A percentile compares a stretch with the other conserved stretches of the same genome.
phyloP scores from a whole-genome alignment of 2,113 vertebrate species.

The Callithrix jacchus region DNA sequence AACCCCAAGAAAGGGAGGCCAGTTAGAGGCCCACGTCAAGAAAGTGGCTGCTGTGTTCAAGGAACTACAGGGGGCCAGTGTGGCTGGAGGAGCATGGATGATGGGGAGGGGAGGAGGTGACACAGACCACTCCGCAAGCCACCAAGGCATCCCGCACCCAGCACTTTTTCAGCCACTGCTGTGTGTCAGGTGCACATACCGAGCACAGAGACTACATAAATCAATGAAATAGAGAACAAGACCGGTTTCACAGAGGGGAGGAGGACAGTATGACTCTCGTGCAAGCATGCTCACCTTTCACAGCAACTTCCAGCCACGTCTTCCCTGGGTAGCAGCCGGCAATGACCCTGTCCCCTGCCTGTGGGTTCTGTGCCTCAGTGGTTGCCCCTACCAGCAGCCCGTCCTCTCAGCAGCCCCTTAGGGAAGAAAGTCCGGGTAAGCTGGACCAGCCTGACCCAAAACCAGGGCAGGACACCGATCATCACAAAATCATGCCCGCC shows the following conservation, averaged over 20 bases:
- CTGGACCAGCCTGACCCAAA: not conserved
- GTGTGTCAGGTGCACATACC: accelerated
- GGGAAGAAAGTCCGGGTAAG: not conserved
- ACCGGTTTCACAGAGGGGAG: not conserved
- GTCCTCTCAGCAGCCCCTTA: too few relatives aligned
- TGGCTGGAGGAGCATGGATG: not conserved
- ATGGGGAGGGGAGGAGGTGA: not conserved
- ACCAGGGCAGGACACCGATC: not conserved
- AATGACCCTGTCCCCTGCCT: not conserved
- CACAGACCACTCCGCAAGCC: not conserved
- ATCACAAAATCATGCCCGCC: not conserved
- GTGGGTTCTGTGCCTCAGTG: not conserved
- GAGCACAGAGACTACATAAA: not conserved
- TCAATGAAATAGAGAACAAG: not conserved
- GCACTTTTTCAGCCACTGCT: accelerated
- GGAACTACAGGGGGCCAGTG: not conserved
- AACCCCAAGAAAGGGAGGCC: not conserved
- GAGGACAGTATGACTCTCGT: not conserved
- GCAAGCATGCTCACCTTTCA: not conserved
- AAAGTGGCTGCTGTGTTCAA: not conserved
- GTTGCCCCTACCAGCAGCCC: not conserved
- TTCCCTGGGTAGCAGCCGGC: too few relatives aligned
- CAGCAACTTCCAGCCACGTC: too few relatives aligned
- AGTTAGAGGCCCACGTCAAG: not conserved
- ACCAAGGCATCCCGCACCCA: accelerated